Base-by-base conservation (phyloP, 2,797 vertebrate species). In the Peromyscus eremicus region DNA sequence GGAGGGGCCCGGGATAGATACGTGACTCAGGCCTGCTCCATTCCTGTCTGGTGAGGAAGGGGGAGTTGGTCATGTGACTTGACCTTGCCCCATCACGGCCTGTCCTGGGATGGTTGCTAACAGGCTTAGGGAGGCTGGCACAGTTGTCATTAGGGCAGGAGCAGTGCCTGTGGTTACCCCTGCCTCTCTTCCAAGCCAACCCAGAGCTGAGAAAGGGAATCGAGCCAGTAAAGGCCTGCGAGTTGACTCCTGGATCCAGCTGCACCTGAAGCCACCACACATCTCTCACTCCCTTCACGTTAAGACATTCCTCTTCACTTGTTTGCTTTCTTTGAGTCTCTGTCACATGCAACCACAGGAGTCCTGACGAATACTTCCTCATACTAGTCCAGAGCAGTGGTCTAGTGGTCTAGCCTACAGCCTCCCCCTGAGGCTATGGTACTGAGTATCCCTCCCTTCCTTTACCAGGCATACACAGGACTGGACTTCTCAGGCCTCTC, bases 11-110 rank as follows among this genome's bases (percentile, higher is more conserved):
- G 52, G 6, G 29, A 27, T 6, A 1, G 86, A 14, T 19, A 5
- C 0, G 1, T 25, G 79, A n/a, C 14, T 1, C 32, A 43, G 32
- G 25, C 21, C 29, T 62, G 52, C 16, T 23, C n/a, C 13, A 0
- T 37, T 40, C 1, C 11, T 76, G 21, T 37, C 37, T 49, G 4
- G 19, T 8, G 4, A 21, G 32, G 14, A 52, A 23, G n/a, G 23
- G 34, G 14, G 32, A 34, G 40, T 7, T 46, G 23, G 40, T 46
- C 75, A 37, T 2, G 1, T 80, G 82, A 84, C 34, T 16, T 3
- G 40, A 52, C 14, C 19, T 81, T 77, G 40, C 19, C 84, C 29
- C 66, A 0, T 81, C 32, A 60, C 55, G 83, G 76, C 75, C 25
- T 1, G 60, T 25, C 77, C 75, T 70, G 64, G 66, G 37, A 46